Evolutionary conservation across 53 echinoderm and acorn worm species (phyloP), one percentile per base, ranked within the genome.

Genomic region (Crossaster papposus): DNA sequence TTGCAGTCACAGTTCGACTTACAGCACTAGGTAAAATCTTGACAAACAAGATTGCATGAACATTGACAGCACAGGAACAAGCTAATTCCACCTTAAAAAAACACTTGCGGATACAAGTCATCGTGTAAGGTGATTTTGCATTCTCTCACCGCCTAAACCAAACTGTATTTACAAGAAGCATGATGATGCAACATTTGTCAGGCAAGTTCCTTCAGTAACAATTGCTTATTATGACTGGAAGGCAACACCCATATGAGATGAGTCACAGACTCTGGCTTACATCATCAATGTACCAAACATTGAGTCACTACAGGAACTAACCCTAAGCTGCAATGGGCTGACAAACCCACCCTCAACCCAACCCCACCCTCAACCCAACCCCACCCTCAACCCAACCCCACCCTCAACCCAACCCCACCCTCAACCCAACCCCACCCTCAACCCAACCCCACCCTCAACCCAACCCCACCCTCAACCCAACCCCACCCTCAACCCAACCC

Each of bases 221-320:
- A 87, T 87, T 62, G 35, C 87, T 76, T 38, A 36, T 82, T 82
- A 80, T 72, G 85, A 52, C 72, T 36, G 37, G 51, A 63, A 31
- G 80, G 55, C 65, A 26, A 80, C 89, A 89, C 79, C 89, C 89
- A 89, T 44, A 81, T 86, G 81, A 71, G 35, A 73, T 87, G 81
- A 80, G 62, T 91, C 86, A 80, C 52, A 38, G 81, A 31, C 30
- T 28, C 32, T 24, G 54, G 81, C 71, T 44, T 34, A 36, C 0
- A 44, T 44, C 51, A 31, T 30, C 54, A 79, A 14, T 24, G 12
- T 78, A 24, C 30, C 55, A 68, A 81, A 23, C 34, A 55, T 81
- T 81, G 31, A 81, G 55, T 81, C 63, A 81, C 54, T 44, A 53
- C 51, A 17, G 51, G 68, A 68, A 68, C 68, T 11, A 22, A 22